phyloP scores from a whole-genome alignment of 2,797 vertebrate genomes.

The Sebastes paucispinis region DNA sequence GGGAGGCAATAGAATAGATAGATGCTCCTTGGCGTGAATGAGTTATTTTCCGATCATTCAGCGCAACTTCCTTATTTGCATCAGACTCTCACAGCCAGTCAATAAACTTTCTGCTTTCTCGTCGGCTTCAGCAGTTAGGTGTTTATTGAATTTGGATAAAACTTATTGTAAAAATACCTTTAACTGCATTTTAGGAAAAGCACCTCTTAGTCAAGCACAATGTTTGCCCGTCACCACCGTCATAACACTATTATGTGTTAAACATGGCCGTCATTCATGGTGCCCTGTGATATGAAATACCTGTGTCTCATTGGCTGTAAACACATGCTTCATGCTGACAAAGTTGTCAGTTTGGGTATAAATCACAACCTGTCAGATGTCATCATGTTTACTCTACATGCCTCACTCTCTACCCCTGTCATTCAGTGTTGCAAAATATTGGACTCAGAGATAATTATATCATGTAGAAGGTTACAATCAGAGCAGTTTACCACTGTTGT shows the following conservation, averaged over 20 bases:
- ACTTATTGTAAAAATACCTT: neutral
- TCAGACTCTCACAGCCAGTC: constrained; percentile 1
- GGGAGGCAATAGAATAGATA: neutral
- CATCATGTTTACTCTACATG: constrained; percentile 4
- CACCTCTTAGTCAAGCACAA: neutral
- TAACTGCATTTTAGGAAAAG: neutral
- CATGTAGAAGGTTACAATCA: constrained; percentile 45
- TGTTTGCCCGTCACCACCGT: neutral
- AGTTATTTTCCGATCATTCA: neutral
- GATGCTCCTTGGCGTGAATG: neutral
- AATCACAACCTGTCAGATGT: constrained; percentile 46
- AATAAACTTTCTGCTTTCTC: neutral
- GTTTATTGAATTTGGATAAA: constrained; percentile 3
- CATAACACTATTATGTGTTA: neutral
- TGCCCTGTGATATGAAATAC: constrained; percentile 25
- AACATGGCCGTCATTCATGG: neutral
- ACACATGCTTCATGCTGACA: constrained; percentile 44
- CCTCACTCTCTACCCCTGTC: neutral
- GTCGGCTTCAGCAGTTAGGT: constrained; percentile 5
- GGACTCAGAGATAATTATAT: constrained; percentile 25
- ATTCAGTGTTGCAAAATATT: constrained; percentile 7
- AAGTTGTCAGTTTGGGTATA: constrained; percentile 37
- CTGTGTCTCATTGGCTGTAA: constrained; percentile 28
- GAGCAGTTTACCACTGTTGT: constrained; percentile 29
- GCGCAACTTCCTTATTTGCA: neutral